Base-by-base conservation (phyloP, 2,113 vertebrate species). In the Oostethus manadensis region DNA sequence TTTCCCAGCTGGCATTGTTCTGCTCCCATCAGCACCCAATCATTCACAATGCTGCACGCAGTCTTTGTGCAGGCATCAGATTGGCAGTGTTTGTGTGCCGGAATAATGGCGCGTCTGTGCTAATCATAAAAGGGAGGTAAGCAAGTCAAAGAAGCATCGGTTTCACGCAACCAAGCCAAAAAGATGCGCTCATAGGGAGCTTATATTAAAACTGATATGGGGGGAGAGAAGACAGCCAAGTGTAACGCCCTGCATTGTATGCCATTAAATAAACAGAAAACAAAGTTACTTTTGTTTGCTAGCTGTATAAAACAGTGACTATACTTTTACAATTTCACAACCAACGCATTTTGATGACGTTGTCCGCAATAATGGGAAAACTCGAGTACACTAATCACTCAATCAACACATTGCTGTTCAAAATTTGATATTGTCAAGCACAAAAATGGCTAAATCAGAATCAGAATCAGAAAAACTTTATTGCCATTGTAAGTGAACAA, bases 41-140 rank as follows among this genome's bases (percentile, higher is more conserved):
- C 5, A 7, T 33, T 33, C 29, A 33, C 29, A 33, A 33, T 42
- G 38, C 13, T 42, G 18, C 20, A 20, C 10, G 20, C 8, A 48
- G 48, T 50, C 48, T 26, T 26, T 51, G 49, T 51, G 23, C 49
- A 51, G 45, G 70, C 48, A 56, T 75, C 50, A 74, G 13, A 35
- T 46, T 6, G n/a, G 57, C 9, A 33, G 51, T 10, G 26, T 48
- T 21, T 46, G 42, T 46, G 42, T 64, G 46, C 3, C 16, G 26
- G 59, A 40, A 58, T 56, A 58, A 62, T 35, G 51, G 8, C 21
- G 58, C 15, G 13, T 47, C 2, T 43, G 11, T 20, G 13, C 46
- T 60, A 53, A 16, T 22, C 14, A 16, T 22, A 15, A 51, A 17
- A 47, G 45, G 17, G n/a, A 9, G 3, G 45, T 10, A 16, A 56